phyloP scores from a whole-genome alignment of 2,888 invertebrate genomes.

The Trissonchulus latispiculum region DNA sequence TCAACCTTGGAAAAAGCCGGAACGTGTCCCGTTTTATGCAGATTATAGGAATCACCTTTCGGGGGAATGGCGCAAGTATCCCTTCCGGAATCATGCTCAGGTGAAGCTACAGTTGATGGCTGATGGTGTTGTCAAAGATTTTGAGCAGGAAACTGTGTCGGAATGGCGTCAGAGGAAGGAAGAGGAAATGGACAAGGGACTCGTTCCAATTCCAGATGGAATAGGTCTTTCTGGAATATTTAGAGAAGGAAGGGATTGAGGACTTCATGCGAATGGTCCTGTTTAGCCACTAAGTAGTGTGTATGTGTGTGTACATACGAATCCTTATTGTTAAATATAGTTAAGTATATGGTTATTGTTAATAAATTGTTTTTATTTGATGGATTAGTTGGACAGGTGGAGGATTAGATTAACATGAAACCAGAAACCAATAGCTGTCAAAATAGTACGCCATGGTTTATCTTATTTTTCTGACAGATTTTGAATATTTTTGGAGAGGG shows the following conservation, averaged over 20 bases:
- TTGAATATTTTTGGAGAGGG: no score
- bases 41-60: constrained; percentile 33
- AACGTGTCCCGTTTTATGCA: constrained; percentile 31
- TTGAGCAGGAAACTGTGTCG: background rate
- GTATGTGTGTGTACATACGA: no score
- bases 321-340: no score
- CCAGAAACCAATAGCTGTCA: no score
- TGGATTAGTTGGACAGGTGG: no score
- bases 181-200: constrained; percentile 3
- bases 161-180: background rate
- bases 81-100: constrained; percentile 39
- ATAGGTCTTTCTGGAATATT: constrained; percentile 12
- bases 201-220: constrained; percentile 17
- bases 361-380: no score
- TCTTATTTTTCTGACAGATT: no score
- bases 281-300: no score
- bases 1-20: constrained; percentile 34
- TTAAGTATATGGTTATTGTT: no score
- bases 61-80: constrained; percentile 32
- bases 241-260: background rate
- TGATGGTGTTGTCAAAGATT: constrained; percentile 29
- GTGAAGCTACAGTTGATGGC: constrained; percentile 35
- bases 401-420: no score
- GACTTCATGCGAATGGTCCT: no score
- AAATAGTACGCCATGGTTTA: no score